Evolutionary conservation across 2,888 invertebrate genomes (phyloP).

Genomic region (Spodoptera exigua): DNA sequence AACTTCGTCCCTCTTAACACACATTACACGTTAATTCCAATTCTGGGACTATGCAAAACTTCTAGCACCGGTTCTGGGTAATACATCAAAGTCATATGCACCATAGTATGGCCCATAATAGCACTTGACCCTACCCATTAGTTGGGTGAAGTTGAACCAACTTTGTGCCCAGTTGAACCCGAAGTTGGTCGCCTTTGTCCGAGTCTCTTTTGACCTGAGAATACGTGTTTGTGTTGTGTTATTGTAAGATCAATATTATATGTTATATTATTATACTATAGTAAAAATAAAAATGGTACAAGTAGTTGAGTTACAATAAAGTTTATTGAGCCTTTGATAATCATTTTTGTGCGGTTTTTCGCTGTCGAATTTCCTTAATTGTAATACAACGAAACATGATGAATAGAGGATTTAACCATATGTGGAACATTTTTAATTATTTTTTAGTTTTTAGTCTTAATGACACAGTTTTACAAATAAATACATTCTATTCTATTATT

Average conservation of each 20-base stretch:
- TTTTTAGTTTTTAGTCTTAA: too few relatives aligned
- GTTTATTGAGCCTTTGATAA: too few relatives aligned
- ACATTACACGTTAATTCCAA: constrained; percentile 27
- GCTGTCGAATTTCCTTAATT: too few relatives aligned
- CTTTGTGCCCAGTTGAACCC: constrained; percentile 24
- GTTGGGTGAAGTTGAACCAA: constrained; percentile 29
- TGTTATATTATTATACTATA: too few relatives aligned
- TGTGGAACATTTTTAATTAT: too few relatives aligned
- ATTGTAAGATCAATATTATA: neutral
- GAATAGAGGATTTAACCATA: too few relatives aligned
- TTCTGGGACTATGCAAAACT: constrained; percentile 28
- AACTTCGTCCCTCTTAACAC: constrained; percentile 2
- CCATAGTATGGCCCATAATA: constrained; percentile 40
- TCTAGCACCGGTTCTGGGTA: constrained; percentile 7
- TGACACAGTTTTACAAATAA: too few relatives aligned
- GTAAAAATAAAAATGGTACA: too few relatives aligned
- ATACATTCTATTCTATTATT: too few relatives aligned
- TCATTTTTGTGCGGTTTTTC: too few relatives aligned
- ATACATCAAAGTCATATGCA: constrained; percentile 57
- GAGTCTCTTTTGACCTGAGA: constrained; percentile 3
- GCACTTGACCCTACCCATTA: constrained; percentile 53
- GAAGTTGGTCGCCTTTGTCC: constrained; percentile 31
- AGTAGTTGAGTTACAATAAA: too few relatives aligned
- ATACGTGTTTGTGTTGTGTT: constrained; percentile 2
- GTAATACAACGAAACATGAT: too few relatives aligned